Conservation (phyloP, 2,797 vertebrate species). For the Alauda arvensis region DNA sequence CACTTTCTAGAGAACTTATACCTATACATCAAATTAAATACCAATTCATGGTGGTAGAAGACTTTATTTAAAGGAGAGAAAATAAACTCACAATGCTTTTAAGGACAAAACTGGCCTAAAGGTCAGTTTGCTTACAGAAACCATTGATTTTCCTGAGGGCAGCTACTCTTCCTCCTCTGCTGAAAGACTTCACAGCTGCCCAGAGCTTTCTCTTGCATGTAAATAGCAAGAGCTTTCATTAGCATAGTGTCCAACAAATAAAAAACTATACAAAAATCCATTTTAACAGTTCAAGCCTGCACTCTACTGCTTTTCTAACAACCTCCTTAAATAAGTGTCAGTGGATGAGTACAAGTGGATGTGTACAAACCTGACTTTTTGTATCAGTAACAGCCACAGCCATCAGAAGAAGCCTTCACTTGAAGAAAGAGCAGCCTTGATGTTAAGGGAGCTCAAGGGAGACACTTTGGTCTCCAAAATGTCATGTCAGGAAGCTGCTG, state of each 20-base stretch:
- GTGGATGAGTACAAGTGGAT: background rate
- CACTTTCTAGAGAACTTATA: background rate
- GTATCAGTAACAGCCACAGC: background rate
- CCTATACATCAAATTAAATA: background rate
- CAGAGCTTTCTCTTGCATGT: background rate
- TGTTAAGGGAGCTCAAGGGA: background rate
- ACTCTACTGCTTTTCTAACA: background rate
- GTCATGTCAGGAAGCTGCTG: conserved; percentile 46
- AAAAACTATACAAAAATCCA: background rate
- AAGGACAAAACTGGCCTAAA: background rate
- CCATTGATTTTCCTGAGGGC: background rate
- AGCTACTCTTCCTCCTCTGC: background rate
- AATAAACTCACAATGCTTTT: background rate
- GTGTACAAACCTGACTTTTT: background rate
- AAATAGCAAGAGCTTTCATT: background rate
- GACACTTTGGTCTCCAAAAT: background rate
- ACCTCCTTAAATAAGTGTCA: background rate
- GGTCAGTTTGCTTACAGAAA: conserved; percentile 6
- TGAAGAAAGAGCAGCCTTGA: background rate
- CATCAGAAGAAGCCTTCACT: background rate
- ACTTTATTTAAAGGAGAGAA: conserved; percentile 38
- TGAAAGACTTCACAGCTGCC: background rate
- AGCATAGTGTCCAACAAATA: background rate
- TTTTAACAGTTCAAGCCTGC: background rate
- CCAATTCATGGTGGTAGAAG: background rate